Conservation (phyloP, 2,797 vertebrate genomes). For the Sorex maritimensis region DNA sequence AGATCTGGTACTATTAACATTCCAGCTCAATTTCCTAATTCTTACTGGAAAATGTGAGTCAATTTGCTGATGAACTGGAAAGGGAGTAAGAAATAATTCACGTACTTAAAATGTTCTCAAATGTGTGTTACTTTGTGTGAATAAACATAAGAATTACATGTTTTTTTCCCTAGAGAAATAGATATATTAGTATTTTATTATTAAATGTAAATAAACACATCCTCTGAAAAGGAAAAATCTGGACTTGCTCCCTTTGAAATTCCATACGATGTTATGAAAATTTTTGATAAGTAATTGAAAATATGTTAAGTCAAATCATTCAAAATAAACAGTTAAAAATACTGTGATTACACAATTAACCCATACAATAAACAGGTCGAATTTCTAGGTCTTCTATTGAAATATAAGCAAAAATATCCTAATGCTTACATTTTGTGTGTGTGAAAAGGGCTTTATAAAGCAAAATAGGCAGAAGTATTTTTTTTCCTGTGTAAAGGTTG, state of each 20-base stretch:
- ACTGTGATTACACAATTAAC: too few relatives aligned
- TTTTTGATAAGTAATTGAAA: not conserved
- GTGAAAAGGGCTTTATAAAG: too few relatives aligned
- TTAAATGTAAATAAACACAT: not conserved
- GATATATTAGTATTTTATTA: not conserved
- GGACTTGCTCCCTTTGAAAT: not conserved
- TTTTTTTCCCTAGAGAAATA: not conserved
- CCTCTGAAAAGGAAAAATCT: not conserved
- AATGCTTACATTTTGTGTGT: too few relatives aligned
- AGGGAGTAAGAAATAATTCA: not conserved
- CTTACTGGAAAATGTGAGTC: not conserved
- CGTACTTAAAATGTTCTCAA: not conserved
- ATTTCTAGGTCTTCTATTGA: too few relatives aligned
- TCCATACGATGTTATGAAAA: not conserved
- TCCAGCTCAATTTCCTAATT: not conserved
- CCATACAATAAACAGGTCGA: too few relatives aligned
- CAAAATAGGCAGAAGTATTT: too few relatives aligned
- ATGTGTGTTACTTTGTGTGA: not conserved
- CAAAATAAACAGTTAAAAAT: constrained; percentile 53
- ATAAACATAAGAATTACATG: not conserved
- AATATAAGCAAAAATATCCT: too few relatives aligned
- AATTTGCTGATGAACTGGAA: not conserved
- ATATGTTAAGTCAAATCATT: not conserved
- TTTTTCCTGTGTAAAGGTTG: too few relatives aligned
- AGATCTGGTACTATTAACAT: not conserved